Evolutionary conservation across 2,797 vertebrate genomes (phyloP), one percentile per base, ranked within the genome.

Genomic region (Lacerta viridis): DNA sequence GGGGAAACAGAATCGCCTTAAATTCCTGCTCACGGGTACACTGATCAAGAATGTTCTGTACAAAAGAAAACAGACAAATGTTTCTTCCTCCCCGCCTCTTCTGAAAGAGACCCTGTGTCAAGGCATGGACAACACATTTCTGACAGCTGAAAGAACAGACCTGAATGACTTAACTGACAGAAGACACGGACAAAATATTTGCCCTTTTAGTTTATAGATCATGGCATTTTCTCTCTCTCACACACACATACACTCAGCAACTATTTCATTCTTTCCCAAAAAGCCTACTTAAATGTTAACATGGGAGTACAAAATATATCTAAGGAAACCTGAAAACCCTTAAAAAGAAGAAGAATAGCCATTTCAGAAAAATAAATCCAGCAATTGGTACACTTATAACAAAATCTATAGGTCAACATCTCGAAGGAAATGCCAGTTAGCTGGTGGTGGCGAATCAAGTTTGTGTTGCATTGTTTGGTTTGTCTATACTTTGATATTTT

Each of bases 11-110:
- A 94, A 98, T 97, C 87, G 95, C 97, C 96, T 98, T 98, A 91
- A 98, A 98, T 96, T 98, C 98, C 94, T 98, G 97, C 94, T 98
- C 97, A 2, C 97, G 96, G 43, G 97, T 97, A 93, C 97, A 98
- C 95, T 97, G 97, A 91, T 98, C 97, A 95, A 98, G 95, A 87
- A 98, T 98, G 92, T 97, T 97, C 98, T 96, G 90, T 8, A 85
- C 88, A n/a, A 59, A 88, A 76, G 5, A 85, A 80, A 81, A 68
- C 8, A 33, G 33, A 18, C 17, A 7, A 39, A 74, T 55, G 50
- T 55, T 55, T 55, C 13, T 55, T 55, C 50, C 15, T 55, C 50
- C 50, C 72, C 33, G 1, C 18, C 29, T 25, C 25, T 68, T 55
- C 25, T 88, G 61, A 76, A 76, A 78, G 43, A 80, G 68, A 46